phyloP scores from a whole-genome alignment of 2,113 vertebrate species.

The Candoia aspera region DNA sequence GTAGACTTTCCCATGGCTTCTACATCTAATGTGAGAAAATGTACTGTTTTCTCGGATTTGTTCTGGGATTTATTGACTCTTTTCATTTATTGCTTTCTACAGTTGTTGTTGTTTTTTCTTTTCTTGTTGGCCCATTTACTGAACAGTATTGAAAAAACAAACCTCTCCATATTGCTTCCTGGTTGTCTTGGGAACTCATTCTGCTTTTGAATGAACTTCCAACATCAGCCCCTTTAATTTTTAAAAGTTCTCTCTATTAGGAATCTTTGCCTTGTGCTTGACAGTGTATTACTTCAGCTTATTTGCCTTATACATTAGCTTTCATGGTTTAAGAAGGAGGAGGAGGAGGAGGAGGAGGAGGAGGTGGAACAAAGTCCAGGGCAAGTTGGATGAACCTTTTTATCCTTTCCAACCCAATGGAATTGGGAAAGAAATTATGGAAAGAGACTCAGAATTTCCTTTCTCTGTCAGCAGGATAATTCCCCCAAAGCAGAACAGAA shows the following conservation, averaged over 20 bases:
- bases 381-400: background rate
- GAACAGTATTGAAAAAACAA: background rate
- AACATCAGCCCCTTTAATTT: background rate
- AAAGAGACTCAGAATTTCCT: background rate
- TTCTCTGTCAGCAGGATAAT: background rate
- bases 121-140: background rate
- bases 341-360: too few relatives aligned
- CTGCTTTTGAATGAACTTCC: background rate
- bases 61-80: background rate
- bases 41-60: background rate
- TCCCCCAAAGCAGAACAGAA: background rate
- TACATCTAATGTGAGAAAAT: conserved; percentile 1
- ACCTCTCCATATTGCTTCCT: background rate
- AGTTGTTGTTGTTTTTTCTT: too few relatives aligned
- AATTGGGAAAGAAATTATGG: background rate
- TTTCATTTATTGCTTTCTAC: background rate
- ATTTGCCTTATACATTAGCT: background rate
- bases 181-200: background rate
- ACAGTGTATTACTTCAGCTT: background rate
- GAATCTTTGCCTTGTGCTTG: background rate
- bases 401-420: background rate
- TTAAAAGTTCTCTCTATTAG: background rate
- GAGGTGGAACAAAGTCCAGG: background rate
- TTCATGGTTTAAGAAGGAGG: background rate
- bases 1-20: background rate